A percentile compares a stretch with the other conserved stretches of the same genome.
phyloP scores from a whole-genome alignment of 2,797 vertebrate species.

The Eremophila alpestris region DNA sequence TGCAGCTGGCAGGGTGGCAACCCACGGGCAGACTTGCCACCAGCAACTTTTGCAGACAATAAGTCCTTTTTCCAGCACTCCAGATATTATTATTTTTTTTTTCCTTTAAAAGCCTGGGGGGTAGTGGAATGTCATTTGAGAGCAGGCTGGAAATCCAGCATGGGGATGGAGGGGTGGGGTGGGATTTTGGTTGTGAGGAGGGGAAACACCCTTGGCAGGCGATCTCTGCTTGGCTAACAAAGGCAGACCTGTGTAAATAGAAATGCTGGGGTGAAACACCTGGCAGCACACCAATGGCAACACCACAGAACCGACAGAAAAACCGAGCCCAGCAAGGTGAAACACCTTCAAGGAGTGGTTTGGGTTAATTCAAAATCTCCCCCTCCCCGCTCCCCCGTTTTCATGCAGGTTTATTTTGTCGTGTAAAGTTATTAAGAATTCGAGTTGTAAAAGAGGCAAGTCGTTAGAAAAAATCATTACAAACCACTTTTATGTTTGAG shows the following conservation, averaged over 20 bases:
- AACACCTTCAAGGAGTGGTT: background rate
- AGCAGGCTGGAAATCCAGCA: background rate
- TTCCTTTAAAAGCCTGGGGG: background rate
- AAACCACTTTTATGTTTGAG: background rate
- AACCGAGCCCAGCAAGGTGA: background rate
- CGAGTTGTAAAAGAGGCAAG: conserved; percentile 3
- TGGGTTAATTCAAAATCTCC: background rate
- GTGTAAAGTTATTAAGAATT: background rate
- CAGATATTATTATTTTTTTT: background rate
- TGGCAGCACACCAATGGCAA: conserved; percentile 44
- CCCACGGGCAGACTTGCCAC: background rate
- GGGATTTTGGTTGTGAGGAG: background rate
- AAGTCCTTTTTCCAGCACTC: conserved; percentile 11
- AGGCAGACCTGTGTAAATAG: conserved; percentile 8
- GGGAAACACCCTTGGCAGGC: conserved; percentile 4
- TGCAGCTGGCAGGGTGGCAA: background rate
- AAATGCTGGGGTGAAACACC: conserved; percentile 22
- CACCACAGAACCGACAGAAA: background rate
- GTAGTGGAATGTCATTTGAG: background rate
- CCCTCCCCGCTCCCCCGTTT: accelerated
- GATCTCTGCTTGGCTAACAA: conserved; percentile 29
- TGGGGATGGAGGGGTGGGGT: background rate
- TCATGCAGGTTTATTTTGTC: background rate
- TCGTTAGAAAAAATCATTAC: conserved; percentile 21
- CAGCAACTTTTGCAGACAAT: background rate